Base-by-base conservation (phyloP, 1,140 invertebrate genomes). In the Zaprionus davidi region DNA sequence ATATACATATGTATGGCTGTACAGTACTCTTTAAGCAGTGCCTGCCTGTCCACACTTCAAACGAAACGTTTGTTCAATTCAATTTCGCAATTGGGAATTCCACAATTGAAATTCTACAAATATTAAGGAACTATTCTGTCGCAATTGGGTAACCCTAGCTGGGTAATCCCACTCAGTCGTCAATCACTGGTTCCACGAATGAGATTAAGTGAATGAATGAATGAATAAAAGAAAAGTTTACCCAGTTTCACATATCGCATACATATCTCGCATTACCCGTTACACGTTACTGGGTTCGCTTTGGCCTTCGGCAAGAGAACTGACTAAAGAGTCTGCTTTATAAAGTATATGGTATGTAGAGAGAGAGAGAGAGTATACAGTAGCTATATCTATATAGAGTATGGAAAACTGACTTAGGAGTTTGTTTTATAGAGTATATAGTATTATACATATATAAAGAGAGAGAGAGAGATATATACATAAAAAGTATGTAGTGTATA, bases 111-210 rank as follows among this genome's bases (percentile, higher is more conserved):
- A 15, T 41, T 34, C 31, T 34, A 34, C 31, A 34, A 34, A 34
- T 41, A 41, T 38, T 38, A 38, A 38, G 36, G 36, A 12, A 38
- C 36, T 38, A 38, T 41, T n/a, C 20, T 7, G 5, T 55, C 15
- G 51, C 13, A n/a, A 26, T 24, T 6, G 12, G 34, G 31, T 24
- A 65, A 65, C 49, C 31, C 31, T 7, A 66, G 34, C 53, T 56
- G 49, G 20, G 15, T 66, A 66, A 55, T 66, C 15, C 53, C 53
- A n/a, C n/a, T 53, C 51, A 17, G 46, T 53, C 63, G 22, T 26
- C 31, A 65, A 55, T 55, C 49, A 26, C n/a, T 22, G 46, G 5
- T 66, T 66, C 11, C 22, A 20, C 11, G 41, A 17, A 46, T 46
- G 41, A 17, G 41, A 17, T 46, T 17, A 46, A 46, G 41, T 46